These are phyloP conservation scores for Indicator maculatus DNA, from an alignment of 2,113 vertebrate species.

Conservation along the genomic window DNA sequence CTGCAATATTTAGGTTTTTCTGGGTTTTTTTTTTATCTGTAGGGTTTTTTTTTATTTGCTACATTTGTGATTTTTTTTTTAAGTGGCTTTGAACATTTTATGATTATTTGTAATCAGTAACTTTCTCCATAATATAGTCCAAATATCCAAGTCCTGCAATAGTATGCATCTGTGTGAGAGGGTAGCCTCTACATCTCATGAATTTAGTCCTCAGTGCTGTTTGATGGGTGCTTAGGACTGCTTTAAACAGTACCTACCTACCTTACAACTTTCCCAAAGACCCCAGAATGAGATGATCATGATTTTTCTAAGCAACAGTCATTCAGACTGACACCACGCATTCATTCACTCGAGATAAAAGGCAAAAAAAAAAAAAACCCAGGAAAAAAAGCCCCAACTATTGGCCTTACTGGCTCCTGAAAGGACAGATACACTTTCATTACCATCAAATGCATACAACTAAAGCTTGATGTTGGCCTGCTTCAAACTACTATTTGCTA, in stretches of 20 bases:
- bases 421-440: slow-evolving; percentile 74
- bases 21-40: too few species aligned
- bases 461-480: slow-evolving; percentile 66
- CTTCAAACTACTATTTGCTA: slow-evolving; percentile 82
- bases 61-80: not conserved
- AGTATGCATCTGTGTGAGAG: not conserved
- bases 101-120: not conserved
- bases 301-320: slow-evolving; percentile 66
- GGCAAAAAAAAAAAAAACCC: slow-evolving; percentile 60
- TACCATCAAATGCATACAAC: slow-evolving; percentile 74
- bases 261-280: slow-evolving; percentile 57
- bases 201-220: slow-evolving; percentile 7
- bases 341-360: slow-evolving; percentile 70
- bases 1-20: not conserved
- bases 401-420: slow-evolving; percentile 75
- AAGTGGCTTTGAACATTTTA: not conserved
- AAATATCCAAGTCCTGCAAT: not conserved
- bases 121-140: not conserved
- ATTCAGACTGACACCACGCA: slow-evolving; percentile 70
- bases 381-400: slow-evolving; percentile 60
- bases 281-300: slow-evolving; percentile 58
- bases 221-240: slow-evolving; percentile 45
- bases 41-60: too few species aligned
- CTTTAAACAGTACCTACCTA: slow-evolving; percentile 68
- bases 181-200: not conserved